Percentiles rank a stretch among this genome's conserved stretches.
phyloP scores from a whole-genome alignment of 2,113 vertebrate genomes.

The Buteo buteo region DNA sequence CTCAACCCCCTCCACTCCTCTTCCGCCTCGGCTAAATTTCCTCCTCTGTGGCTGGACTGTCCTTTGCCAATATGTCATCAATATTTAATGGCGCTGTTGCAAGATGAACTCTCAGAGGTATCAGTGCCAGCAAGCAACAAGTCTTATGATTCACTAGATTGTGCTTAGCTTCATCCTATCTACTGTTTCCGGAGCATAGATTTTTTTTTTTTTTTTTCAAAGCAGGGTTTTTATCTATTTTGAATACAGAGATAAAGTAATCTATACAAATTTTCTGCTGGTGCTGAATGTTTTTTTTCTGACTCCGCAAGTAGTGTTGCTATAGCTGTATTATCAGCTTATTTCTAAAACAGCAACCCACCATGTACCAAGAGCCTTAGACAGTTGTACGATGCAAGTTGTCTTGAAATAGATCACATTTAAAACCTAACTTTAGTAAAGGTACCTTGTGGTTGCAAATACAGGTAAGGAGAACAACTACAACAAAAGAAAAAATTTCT shows the following conservation, averaged over 20 bases:
- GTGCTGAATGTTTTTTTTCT: not conserved
- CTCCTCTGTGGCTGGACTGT: not conserved
- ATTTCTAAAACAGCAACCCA: not conserved
- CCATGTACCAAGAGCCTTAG: not conserved
- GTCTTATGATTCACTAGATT: not conserved
- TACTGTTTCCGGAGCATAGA: conserved; percentile 20
- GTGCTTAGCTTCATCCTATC: not conserved
- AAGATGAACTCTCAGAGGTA: not conserved
- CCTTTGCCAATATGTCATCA: not conserved
- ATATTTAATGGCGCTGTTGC: not conserved
- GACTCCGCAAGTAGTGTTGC: conserved; percentile 29
- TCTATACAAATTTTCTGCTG: conserved; percentile 29
- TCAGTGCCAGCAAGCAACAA: not conserved
- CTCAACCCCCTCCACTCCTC: not conserved
- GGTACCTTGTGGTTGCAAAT: not conserved
- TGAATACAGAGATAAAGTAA: conserved; percentile 38
- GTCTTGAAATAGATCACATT: not conserved
- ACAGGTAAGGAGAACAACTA: not conserved
- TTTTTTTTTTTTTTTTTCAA: conserved; percentile 2
- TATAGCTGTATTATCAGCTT: conserved; percentile 3
- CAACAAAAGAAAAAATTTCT: not conserved
- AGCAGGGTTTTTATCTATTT: not conserved
- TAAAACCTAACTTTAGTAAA: not conserved
- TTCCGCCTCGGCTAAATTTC: not conserved
- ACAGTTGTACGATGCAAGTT: not conserved